Base-by-base conservation (phyloP, 2,797 vertebrate species). In the Australoheros facetus region DNA sequence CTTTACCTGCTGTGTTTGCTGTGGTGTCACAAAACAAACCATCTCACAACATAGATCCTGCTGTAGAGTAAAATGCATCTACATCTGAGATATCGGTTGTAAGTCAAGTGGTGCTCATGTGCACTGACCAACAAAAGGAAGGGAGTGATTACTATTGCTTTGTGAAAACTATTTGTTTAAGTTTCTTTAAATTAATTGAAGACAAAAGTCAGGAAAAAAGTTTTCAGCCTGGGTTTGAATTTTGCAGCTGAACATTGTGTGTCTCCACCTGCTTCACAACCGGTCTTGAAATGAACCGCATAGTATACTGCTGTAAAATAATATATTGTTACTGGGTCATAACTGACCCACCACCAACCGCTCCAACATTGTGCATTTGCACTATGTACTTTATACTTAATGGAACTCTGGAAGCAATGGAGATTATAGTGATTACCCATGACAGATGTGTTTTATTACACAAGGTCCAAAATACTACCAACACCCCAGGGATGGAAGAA, bases 1-100 rank as follows among this genome's bases (percentile, higher is more conserved):
- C 74, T 83, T 75, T 80, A 81, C 82, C 86, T 79, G 84, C 83
- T 84, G 85, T 71, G 87, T 90, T 92, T 88, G 54, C 81, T 73
- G 45, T 62, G 69, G 45, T 30, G 23, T 55, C 56, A 39, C 71
- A 73, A 77, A 77, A 84, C 75, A 82, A 71, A 73, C 39, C 1
- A 7, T 72, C 28, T 21, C 21, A 16, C 56, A 56, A 32, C 57
- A 39, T 23, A 56, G 56, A 78, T 59, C 28, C 21, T 30, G 37
- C 28, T 64, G 26, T 9, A 51, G 56, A 56, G 70, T 71, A 51
- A 83, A 74, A 85, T 13, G 5, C 78, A 87, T 90, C 84, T 87
- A 72, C 88, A 90, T 89, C 82, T 87, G 75, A 89, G 79, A 87
- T 86, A 84, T 79, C 26, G 12, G 4, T 62, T 78, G 56, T 23